Base-by-base conservation (phyloP, 2,888 invertebrate species). In the Perizoma flavofasciatum region DNA sequence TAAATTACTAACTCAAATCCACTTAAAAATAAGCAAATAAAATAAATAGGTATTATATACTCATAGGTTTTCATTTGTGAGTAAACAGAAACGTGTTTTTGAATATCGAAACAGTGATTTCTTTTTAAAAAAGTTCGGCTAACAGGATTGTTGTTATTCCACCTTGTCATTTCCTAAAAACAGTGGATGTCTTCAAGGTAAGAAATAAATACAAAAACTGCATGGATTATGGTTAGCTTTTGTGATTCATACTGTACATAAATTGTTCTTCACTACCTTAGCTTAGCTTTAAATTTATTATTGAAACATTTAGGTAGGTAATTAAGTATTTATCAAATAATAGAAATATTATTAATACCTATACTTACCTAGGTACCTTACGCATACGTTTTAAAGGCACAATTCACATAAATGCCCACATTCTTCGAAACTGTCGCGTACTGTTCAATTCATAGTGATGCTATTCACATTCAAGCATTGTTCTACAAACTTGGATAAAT, bases 121-220 rank as follows among this genome's bases (percentile, higher is more conserved):
- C 44, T 55, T 39, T 51, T 51, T 47, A 40, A n/a, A 34, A 48
- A 48, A 55, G 46, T 50, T 61, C 43, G 37, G 41, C 44, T 53
- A 57, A 61, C 56, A 61, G 54, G 56, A 57, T 57, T 61, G 37
- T 40, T 48, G 53, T 33, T 11, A 49, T 46, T 56, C 46, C 33
- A 37, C 35, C 46, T 37, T 57, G 47, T 40, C 49, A 11, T 10
- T 55, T 51, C n/a, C 37, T n/a, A 45, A 41, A 37, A 56, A 50
- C 39, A 41, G 47, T 53, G 54, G 39, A 54, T 57, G 57, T 22
- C 54, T 49, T 57, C 43, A 50, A 54, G 57, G 61, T 57, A 40
- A 47, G 54, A 1, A 41, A 41, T 9, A 10, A 41, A 37, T 37
- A 22, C 22, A 22, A 22, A 22, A 22, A 22, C 22, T 22, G 22